phyloP scores from a whole-genome alignment of 2,888 invertebrate species.

The Harmothoe impar region DNA sequence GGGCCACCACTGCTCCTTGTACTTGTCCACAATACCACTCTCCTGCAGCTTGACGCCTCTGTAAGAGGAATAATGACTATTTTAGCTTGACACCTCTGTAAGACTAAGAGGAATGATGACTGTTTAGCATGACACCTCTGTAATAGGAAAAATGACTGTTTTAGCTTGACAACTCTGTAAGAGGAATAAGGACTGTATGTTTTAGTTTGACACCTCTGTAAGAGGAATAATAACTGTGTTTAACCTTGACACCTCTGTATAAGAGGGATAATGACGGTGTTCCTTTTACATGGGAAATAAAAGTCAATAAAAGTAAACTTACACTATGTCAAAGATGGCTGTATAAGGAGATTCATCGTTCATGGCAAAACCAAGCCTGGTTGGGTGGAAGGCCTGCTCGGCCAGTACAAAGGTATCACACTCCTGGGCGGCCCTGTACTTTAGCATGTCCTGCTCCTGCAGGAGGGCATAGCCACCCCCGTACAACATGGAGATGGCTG shows the following conservation, averaged over 20 bases:
- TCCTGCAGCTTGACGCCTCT: constrained; percentile 31
- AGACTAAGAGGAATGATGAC: neutral
- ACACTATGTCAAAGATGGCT: constrained; percentile 29
- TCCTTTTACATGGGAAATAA: too few species aligned
- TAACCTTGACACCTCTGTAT: too few species aligned
- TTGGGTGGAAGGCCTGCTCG: constrained; percentile 25
- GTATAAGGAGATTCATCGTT: neutral
- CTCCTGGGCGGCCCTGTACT: neutral
- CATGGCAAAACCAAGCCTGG: neutral
- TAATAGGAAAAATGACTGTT: too few species aligned
- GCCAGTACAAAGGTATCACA: constrained; percentile 4
- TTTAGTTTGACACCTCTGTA: neutral
- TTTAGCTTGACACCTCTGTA: neutral
- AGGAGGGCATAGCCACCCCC: neutral
- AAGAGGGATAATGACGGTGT: too few species aligned
- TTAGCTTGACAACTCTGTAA: too few species aligned
- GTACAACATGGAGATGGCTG: neutral
- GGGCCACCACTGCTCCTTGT: constrained; percentile 14
- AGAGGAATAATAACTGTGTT: neutral
- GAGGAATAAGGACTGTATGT: neutral
- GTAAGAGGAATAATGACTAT: neutral
- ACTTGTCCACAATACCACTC: constrained; percentile 24
- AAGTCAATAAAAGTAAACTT: neutral
- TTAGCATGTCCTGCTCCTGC: constrained; percentile 30
- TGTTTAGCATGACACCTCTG: neutral